Conservation (phyloP, 2,888 invertebrate species). For the Tinea semifulvella region DNA sequence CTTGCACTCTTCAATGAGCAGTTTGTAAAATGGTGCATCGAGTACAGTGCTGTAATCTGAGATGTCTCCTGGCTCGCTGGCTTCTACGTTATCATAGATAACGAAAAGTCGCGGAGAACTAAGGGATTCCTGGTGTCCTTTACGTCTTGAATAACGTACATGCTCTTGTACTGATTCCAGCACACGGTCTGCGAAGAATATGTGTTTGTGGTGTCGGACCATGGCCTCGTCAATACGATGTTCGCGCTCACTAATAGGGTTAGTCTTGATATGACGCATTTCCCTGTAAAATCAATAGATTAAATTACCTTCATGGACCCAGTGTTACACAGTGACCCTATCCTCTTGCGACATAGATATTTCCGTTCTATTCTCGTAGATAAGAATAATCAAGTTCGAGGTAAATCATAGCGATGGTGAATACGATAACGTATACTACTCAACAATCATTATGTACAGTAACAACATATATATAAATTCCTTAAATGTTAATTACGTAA, state of each 20-base stretch:
- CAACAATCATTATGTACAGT: no score
- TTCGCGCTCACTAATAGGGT: constrained; percentile 55
- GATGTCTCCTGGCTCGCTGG: constrained; percentile 70
- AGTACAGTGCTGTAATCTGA: constrained; percentile 67
- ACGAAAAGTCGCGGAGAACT: constrained; percentile 72
- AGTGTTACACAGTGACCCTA: no score
- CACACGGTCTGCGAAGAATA: constrained; percentile 74
- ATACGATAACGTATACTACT: no score
- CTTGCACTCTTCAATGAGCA: constrained; percentile 65
- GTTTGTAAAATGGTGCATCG: constrained; percentile 70
- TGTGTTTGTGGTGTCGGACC: constrained; percentile 68
- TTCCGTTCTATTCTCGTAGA: not conserved
- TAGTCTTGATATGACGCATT: constrained; percentile 55
- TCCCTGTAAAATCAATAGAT: constrained; percentile 51
- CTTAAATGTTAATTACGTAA: no score
- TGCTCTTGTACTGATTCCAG: constrained; percentile 72
- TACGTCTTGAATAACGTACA: constrained; percentile 56
- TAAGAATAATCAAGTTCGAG: constrained; percentile 2
- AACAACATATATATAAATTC: no score
- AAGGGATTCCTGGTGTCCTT: constrained; percentile 59
- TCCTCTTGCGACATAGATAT: not conserved
- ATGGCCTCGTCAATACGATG: constrained; percentile 58
- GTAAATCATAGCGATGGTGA: not conserved
- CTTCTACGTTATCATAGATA: constrained; percentile 78
- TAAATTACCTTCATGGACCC: not conserved